Percentiles rank a stretch among this genome's conserved stretches.
Conservation (phyloP, 2,113 vertebrate species). For the Xiphophorus couchianus region DNA sequence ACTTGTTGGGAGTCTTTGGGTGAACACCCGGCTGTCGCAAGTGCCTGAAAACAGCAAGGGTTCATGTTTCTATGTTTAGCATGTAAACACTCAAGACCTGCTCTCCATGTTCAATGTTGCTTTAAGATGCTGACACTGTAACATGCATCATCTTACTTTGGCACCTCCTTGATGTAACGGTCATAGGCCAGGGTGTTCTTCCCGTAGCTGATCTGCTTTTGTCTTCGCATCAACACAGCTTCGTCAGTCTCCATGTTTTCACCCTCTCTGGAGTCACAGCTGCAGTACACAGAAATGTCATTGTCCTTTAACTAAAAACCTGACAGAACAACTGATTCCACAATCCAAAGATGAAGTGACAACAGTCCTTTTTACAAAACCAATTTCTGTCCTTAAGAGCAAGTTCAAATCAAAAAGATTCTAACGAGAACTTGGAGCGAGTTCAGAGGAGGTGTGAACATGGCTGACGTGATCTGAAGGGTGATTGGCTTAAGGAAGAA, state of each 20-base stretch:
- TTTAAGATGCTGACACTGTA: neutral
- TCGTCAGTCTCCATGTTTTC: slow-evolving; percentile 93
- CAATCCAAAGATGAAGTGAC: too few species aligned
- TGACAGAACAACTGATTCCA: too few species aligned
- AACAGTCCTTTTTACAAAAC: too few species aligned
- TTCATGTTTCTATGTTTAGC: neutral
- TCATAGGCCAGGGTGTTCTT: slow-evolving; percentile 97
- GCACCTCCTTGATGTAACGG: slow-evolving; percentile 90
- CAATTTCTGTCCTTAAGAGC: too few species aligned
- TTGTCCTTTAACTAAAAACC: too few species aligned
- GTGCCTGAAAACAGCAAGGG: slow-evolving; percentile 74
- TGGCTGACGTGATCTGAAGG: too few species aligned
- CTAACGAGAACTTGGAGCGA: too few species aligned
- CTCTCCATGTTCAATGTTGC: too few species aligned
- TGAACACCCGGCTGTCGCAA: slow-evolving; percentile 89
- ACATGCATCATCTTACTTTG: slow-evolving; percentile 82
- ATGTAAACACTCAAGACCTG: neutral
- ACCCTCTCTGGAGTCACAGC: slow-evolving; percentile 91
- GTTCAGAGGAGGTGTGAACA: too few species aligned
- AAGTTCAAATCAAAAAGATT: too few species aligned
- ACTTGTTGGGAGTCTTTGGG: slow-evolving; percentile 96
- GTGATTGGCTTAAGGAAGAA: too few species aligned
- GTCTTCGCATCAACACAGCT: slow-evolving; percentile 88
- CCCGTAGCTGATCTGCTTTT: slow-evolving; percentile 97
- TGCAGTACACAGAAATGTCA: slow-evolving; percentile 40